Conservation (phyloP, 37 sponge, comb jelly and placozoan species). For the Hexactinellida sp. region DNA sequence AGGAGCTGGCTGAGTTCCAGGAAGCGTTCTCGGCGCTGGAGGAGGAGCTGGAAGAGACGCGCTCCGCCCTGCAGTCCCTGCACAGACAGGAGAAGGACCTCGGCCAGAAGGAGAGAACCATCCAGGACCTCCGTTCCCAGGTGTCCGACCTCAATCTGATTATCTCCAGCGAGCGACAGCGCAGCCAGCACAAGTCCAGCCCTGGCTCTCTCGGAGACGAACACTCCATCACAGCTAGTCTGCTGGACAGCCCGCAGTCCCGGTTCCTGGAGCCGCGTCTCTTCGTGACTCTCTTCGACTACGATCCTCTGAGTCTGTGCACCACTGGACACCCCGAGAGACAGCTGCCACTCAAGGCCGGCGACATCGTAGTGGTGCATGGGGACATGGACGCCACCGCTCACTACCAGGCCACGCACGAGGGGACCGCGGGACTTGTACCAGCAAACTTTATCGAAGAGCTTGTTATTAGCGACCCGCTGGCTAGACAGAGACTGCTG, state of each 20-base stretch:
- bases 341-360: conserved; percentile 38
- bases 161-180: not conserved
- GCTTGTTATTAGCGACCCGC: conserved; percentile 24
- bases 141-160: not conserved
- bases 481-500: conserved; percentile 28
- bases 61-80: not conserved
- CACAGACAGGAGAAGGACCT: not conserved
- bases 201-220: not conserved
- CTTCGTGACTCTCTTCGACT: conserved; percentile 58
- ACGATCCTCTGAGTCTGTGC: conserved; percentile 46
- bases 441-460: conserved; percentile 63
- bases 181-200: not conserved
- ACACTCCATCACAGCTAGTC: not conserved
- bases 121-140: not conserved
- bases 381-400: conserved; percentile 53
- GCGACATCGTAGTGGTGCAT: conserved; percentile 50
- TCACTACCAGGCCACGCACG: conserved; percentile 35
- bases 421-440: conserved; percentile 34
- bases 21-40: conserved; percentile 9
- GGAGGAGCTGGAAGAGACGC: not conserved
- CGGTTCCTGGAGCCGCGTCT: conserved; percentile 20
- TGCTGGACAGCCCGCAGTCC: not conserved
- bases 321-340: conserved; percentile 49
- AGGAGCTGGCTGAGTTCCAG: conserved; percentile 7
- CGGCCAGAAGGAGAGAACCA: not conserved